A percentile compares a stretch with the other conserved stretches of the same genome.
Evolutionary conservation across 2,113 vertebrate genomes (phyloP).

Genomic region (Gambusia holbrooki): DNA sequence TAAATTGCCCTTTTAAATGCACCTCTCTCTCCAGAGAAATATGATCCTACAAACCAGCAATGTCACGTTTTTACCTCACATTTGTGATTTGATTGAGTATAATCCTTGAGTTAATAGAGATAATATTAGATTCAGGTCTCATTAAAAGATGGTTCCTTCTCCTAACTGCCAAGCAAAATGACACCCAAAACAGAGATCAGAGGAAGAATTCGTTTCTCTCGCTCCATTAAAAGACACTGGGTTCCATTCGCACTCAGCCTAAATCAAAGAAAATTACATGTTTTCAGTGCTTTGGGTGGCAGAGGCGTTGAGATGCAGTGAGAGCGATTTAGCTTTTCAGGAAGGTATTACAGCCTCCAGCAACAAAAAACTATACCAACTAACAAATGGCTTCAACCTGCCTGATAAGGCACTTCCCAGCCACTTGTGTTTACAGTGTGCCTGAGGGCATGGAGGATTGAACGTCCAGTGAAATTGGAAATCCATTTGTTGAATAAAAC

Average conservation of each 20-base stretch:
- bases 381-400: slow-evolving; percentile 60
- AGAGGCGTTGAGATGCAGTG: slow-evolving; percentile 45
- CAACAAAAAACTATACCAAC: slow-evolving; percentile 47
- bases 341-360: slow-evolving; percentile 47
- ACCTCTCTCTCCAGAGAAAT: slow-evolving; percentile 59
- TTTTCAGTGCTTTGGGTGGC: slow-evolving; percentile 44
- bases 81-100: slow-evolving; percentile 48
- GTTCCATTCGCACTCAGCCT: slow-evolving; percentile 33
- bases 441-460: slow-evolving; percentile 37
- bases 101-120: slow-evolving; percentile 63
- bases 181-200: slow-evolving; percentile 44
- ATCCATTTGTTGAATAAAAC: slow-evolving; percentile 33
- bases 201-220: slow-evolving; percentile 27
- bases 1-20: slow-evolving; percentile 65
- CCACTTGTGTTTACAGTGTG: slow-evolving; percentile 46
- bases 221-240: slow-evolving; percentile 42
- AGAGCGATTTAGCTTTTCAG: slow-evolving; percentile 37
- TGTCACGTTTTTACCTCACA: slow-evolving; percentile 57
- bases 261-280: slow-evolving; percentile 53
- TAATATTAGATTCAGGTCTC: slow-evolving; percentile 59
- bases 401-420: slow-evolving; percentile 46
- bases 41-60: slow-evolving; percentile 44
- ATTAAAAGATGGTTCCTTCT: slow-evolving; percentile 54
- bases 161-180: slow-evolving; percentile 43
- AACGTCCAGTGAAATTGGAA: slow-evolving; percentile 48